Base-by-base conservation (phyloP, 2,797 vertebrate genomes). In the Moxostoma hubbsi region DNA sequence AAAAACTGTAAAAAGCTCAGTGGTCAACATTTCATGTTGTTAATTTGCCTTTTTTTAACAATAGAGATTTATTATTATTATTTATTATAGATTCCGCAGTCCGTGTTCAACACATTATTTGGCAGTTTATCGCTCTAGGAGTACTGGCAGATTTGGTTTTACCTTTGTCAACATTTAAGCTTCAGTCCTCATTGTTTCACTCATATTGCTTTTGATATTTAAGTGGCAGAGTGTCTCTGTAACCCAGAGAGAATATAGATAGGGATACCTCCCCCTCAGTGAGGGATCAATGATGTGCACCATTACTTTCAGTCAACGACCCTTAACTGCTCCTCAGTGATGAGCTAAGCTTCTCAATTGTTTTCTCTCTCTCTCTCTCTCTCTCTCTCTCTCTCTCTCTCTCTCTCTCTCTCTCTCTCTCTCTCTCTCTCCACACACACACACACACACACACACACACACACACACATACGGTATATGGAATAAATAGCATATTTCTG, bases 261-360 rank as follows among this genome's bases (percentile, higher is more conserved):
- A 69, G 9, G 62, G 70, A 82, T 83, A 57, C 84, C 58, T 76
- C 87, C 81, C 80, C 79, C 86, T 70, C 45, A 79, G 81, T 73
- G 46, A 84, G 79, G 75, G 82, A 84, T 82, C 89, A 85, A 86
- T 89, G 87, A 86, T 89, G 83, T 87, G 81, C 83, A 87, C 83
- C 87, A 90, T 91, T 89, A 90, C 82, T 57, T 87, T 89, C 79
- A 83, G 79, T 81, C 76, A 63, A 24, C 81, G 86, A 89, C 87
- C 88, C 82, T 49, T 75, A 84, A 82, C 84, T 64, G 78, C 86
- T 73, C 89, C 85, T 75, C 75, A 87, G 73, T 85, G 50, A 82
- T 87, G 85, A 84, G 83, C 80, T 63, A 83, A 87, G 79, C 59
- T 73, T 87, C 88, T 83, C 57, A 82, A 61, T 87, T 85, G 50